Evolutionary conservation across 2,888 invertebrate genomes (phyloP).

Genomic region (Napeogenes sylphis): DNA sequence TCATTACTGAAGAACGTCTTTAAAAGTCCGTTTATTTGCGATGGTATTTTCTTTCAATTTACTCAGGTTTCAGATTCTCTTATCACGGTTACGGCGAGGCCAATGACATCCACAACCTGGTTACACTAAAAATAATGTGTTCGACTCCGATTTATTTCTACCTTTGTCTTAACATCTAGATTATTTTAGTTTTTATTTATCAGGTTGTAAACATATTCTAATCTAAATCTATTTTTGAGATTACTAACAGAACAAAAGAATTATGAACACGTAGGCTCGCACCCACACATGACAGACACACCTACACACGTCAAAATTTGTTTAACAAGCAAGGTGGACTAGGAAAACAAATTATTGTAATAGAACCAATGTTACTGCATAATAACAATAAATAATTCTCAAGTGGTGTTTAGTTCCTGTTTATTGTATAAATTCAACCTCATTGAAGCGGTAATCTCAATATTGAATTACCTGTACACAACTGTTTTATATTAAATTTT

Average conservation of each 20-base stretch:
- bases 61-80: too few relatives aligned
- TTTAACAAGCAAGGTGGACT: conserved; percentile 34
- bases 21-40: conserved; percentile 23
- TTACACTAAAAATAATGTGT: too few relatives aligned
- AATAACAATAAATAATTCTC: conserved; percentile 61
- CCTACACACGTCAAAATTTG: conserved; percentile 24
- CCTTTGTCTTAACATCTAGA: background rate
- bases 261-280: conserved; percentile 50
- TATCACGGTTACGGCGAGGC: too few relatives aligned
- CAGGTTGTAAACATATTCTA: conserved; percentile 53
- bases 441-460: too few relatives aligned
- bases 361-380: conserved; percentile 34
- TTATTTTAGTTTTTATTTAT: conserved; percentile 41
- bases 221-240: conserved; percentile 32
- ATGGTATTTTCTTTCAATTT: conserved; percentile 34
- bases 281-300: conserved; percentile 46
- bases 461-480: too few relatives aligned
- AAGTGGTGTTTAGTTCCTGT: conserved; percentile 38
- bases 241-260: conserved; percentile 60
- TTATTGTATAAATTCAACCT: too few relatives aligned
- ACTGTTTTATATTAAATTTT: too few relatives aligned
- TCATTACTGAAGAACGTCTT: too few relatives aligned
- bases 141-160: too few relatives aligned
- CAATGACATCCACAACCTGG: too few relatives aligned
- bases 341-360: conserved; percentile 14